Evolutionary conservation across 2,888 invertebrate genomes (phyloP).

Genomic region (Cinara cedri): DNA sequence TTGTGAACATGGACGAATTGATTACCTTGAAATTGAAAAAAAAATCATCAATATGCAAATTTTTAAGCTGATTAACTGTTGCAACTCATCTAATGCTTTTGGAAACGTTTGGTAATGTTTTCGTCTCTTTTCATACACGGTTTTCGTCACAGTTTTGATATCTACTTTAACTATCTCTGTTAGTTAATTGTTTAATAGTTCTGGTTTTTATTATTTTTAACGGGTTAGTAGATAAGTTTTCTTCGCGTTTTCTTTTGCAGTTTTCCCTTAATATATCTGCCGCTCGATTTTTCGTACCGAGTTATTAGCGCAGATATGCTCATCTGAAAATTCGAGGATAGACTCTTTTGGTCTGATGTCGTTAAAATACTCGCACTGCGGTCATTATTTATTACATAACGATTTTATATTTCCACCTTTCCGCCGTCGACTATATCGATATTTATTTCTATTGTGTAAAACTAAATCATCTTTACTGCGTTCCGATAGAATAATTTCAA

Average conservation of each 20-base stretch:
- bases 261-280: constrained; percentile 1
- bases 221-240: not conserved
- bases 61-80: not conserved
- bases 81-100: not conserved
- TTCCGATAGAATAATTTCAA: no score
- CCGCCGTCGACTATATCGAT: not conserved
- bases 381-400: not conserved
- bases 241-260: not conserved
- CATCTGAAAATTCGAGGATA: not conserved
- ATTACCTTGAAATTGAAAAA: not conserved
- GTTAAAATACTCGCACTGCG: not conserved
- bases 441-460: not conserved
- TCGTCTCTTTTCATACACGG: not conserved
- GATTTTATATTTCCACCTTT: not conserved
- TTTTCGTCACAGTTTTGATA: constrained; percentile 8
- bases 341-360: constrained; percentile 1
- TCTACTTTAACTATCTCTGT: constrained; percentile 1
- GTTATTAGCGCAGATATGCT: not conserved
- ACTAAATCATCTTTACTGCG: no score
- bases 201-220: constrained; percentile 13
- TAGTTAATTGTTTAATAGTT: not conserved
- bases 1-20: not conserved
- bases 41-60: not conserved
- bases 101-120: constrained; percentile 7
- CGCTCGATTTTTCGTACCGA: not conserved